A percentile compares a stretch with the other conserved stretches of the same genome.
These are phyloP conservation scores for Tenrec ecaudatus DNA, from an alignment of 2,113 vertebrate species.

Conservation along the genomic window DNA sequence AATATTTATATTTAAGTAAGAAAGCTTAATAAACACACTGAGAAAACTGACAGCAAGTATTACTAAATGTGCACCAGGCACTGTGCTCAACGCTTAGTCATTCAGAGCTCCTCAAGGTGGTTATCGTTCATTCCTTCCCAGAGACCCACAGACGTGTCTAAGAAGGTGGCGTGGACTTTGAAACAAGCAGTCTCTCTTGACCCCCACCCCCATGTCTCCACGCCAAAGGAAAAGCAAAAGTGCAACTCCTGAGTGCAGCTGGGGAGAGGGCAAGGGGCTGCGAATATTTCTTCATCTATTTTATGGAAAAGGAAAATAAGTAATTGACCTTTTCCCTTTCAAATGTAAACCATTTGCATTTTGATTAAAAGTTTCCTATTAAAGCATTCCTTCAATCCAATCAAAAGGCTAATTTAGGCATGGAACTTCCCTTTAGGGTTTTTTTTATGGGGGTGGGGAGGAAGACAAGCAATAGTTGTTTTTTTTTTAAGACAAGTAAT, in stretches of 20 bases:
- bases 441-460: neutral
- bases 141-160: neutral
- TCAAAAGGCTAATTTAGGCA: conserved; percentile 16
- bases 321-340: conserved; percentile 25
- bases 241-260: neutral
- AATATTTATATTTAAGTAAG: neutral
- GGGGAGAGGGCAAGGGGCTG: neutral
- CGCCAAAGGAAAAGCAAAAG: conserved; percentile 4
- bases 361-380: conserved; percentile 21
- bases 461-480: neutral
- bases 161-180: no score
- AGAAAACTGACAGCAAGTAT: conserved; percentile 46
- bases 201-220: neutral
- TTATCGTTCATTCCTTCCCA: neutral
- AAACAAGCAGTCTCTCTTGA: neutral
- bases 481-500: conserved; percentile 61
- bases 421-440: neutral
- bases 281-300: neutral
- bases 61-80: conserved; percentile 12
- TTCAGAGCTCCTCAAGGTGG: conserved; percentile 11
- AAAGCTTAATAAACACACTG: conserved; percentile 32
- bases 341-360: conserved; percentile 35
- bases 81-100: conserved; percentile 7
- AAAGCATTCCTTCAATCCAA: conserved; percentile 2
- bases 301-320: conserved; percentile 39